Base-by-base conservation (phyloP, 1,140 invertebrate genomes). In the Megathymus violae region DNA sequence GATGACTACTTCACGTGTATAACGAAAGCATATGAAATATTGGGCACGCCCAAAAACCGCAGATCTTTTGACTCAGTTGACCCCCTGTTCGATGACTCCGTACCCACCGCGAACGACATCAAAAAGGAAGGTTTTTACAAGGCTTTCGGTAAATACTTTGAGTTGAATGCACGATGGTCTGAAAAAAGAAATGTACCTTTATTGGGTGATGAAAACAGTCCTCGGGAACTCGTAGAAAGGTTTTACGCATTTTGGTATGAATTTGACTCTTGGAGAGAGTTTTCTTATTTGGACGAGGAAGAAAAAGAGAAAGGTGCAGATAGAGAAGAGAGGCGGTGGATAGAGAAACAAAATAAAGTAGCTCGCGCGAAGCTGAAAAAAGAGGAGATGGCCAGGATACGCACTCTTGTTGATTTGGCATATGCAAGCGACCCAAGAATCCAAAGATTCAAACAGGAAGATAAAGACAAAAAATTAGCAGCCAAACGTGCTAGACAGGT, bases 1-100 rank as follows among this genome's bases (percentile, higher is more conserved):
- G 96, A 98, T 79, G 98, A 99, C 92, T 99, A 99, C 91, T 99
- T 99, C 86, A 98, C 98, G 0, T 99, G 98, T 85, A 99, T 99
- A 76, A 99, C 98, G n/a, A 98, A 97, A 93, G 98, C 98, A 10
- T 87, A 87, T 48, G 83, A 89, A 50, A 97, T 95, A 19, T 92
- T 98, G 62, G 97, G 98, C 0, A 97, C 95, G 74, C 93, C 95
- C 9, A 82, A 93, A 3, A 97, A 96, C 78, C 93, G 98, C 67
- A 93, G 96, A 66, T 96, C 98, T 0, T 99, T 97, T 91, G 99
- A 99, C 92, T 99, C 98, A 17, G 95, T 99, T 58, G 99, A 99
- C 92, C 97, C 97, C 3, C 93, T 95, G 68, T 98, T 99, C 88
- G 97, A 98, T 85, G 97, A 99, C 74, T 92, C 92, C 62, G 91